Conservation (phyloP, 2,888 invertebrate species). For the Incurvaria masculella region DNA sequence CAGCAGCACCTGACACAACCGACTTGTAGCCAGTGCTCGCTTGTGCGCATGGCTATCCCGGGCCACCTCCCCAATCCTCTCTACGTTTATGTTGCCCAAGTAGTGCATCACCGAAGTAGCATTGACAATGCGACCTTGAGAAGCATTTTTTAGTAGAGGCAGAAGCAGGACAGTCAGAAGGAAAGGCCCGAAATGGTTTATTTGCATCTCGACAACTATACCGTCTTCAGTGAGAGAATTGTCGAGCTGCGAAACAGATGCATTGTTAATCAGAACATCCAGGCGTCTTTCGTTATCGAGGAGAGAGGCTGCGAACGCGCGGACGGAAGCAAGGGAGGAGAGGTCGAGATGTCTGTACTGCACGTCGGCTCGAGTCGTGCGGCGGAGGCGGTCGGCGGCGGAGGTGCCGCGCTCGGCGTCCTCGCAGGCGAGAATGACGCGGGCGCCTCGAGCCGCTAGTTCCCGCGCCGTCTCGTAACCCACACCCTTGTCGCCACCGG, state of each 20-base stretch:
- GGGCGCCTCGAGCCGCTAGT: conserved; percentile 47
- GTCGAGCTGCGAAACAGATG: conserved; percentile 48
- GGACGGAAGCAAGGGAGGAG: conserved; percentile 43
- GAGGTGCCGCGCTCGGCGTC: conserved; percentile 33
- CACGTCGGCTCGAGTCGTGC: conserved; percentile 32
- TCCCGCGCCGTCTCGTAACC: conserved; percentile 53
- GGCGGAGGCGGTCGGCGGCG: conserved; percentile 39
- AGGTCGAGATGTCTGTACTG: conserved; percentile 39
- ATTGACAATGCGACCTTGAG: conserved; percentile 63
- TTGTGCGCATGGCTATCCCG: conserved; percentile 47
- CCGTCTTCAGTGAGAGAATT: conserved; percentile 61
- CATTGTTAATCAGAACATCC: conserved; percentile 60
- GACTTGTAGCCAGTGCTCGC: conserved; percentile 42
- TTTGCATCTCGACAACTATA: conserved; percentile 64
- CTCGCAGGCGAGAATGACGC: conserved; percentile 50
- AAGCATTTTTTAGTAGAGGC: conserved; percentile 62
- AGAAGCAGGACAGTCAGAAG: conserved; percentile 70
- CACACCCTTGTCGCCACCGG: conserved; percentile 49
- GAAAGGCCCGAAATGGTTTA: conserved; percentile 73
- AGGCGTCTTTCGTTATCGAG: conserved; percentile 44
- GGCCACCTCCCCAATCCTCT: conserved; percentile 62
- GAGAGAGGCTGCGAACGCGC: conserved; percentile 56
- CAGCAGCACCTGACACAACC: conserved; percentile 64
- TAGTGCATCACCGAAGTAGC: conserved; percentile 68
- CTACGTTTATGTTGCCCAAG: conserved; percentile 58